These are phyloP conservation scores for Carassius carassius DNA, from an alignment of 2,113 vertebrate species.

Conservation along the genomic window DNA sequence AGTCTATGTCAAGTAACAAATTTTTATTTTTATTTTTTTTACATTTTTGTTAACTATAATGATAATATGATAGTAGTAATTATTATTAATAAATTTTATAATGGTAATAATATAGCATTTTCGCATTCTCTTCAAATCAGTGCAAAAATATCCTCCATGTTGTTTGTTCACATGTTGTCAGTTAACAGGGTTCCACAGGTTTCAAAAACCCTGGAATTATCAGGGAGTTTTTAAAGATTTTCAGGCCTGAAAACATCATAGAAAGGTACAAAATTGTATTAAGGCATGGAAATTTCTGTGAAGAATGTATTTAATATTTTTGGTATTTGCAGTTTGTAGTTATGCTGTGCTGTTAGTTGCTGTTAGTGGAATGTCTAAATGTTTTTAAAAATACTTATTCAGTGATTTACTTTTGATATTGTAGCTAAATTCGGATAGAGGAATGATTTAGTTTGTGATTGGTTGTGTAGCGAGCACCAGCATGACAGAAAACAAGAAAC, in stretches of 20 bases:
- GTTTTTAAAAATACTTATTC: neutral
- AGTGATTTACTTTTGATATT: neutral
- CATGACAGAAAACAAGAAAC: conserved; percentile 1
- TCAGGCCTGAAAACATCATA: neutral
- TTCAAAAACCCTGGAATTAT: neutral
- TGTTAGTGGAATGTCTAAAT: neutral
- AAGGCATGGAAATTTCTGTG: neutral
- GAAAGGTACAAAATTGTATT: neutral
- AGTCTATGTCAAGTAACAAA: no score
- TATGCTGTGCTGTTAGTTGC: neutral
- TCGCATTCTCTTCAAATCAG: neutral
- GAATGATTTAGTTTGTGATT: neutral
- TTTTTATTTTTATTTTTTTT: no score
- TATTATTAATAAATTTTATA: no score
- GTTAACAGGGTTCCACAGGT: no score
- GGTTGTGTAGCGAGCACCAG: neutral
- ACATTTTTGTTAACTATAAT: no score
- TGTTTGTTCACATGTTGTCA: neutral
- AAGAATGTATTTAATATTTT: neutral
- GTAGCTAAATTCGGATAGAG: neutral
- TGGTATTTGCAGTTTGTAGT: neutral
- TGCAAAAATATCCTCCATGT: neutral
- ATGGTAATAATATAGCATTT: no score
- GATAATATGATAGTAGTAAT: no score
- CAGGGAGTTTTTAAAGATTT: neutral